Base-by-base conservation (phyloP, 2,888 invertebrate genomes). In the Tanytarsus gracilentus region DNA sequence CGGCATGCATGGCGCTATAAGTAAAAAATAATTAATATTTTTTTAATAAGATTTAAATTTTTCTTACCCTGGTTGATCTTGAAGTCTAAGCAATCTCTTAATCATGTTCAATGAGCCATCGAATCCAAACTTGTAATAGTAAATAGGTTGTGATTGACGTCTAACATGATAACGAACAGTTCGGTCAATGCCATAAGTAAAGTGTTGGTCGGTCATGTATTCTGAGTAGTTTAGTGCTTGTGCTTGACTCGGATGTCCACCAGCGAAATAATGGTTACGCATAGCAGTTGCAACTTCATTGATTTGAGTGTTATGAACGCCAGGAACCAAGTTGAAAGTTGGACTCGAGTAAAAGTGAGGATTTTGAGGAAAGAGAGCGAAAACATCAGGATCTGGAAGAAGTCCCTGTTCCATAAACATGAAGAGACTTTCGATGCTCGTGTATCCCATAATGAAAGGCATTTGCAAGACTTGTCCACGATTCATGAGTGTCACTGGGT, bases 371-470 rank as follows among this genome's bases (percentile, higher is more conserved):
- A 62, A 33, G 27, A 52, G 50, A 18, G 16, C 36, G 8, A 62
- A 27, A 2, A 48, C 49, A 16, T 14, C 53, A 8, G 26, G 11
- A 39, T 60, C 52, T 4, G 62, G 8, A 5, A 52, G 18, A 9
- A 21, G 4, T n/a, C n/a, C n/a, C n/a, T 23, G 6, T 33, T 63
- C 63, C 16, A 29, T 40, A 6, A 62, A 29, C 49, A 53, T 49
- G 11, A 63, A 62, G 6, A 61, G 39, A 44, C 61, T 55, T 36
- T 63, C 63, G 25, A 59, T 60, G 25, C 39, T 39, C 18, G 36
- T 61, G 11, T 62, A 52, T 2, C 65, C 64, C 2, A 61, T 63
- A 36, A 65, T 65, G 21, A 55, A 62, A 23, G 65, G 65, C 27
- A 65, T 59, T 26, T 53, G 55, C 18, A 62, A 39, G 23, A 64